Evolutionary conservation across 2,888 invertebrate genomes (phyloP).

Genomic region (Sylvicola cinctus): DNA sequence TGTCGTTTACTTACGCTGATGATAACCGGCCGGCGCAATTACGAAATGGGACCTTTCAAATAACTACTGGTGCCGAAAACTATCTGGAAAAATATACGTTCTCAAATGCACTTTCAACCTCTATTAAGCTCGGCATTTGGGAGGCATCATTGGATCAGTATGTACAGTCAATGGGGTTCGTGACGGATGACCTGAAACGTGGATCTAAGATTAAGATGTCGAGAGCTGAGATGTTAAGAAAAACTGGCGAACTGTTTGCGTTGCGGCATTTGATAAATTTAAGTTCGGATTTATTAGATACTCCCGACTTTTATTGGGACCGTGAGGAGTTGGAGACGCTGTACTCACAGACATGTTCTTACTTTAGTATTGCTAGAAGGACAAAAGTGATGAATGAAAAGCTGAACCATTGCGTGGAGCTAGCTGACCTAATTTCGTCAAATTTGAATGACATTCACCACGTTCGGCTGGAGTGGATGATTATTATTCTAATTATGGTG

Average conservation of each 20-base stretch:
- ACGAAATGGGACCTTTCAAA: slow-evolving; percentile 20
- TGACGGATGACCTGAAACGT: slow-evolving; percentile 57
- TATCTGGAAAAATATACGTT: slow-evolving; percentile 79
- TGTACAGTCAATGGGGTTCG: slow-evolving; percentile 61
- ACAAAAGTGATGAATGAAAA: slow-evolving; percentile 89
- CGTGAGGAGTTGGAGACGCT: slow-evolving; percentile 69
- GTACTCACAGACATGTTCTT: slow-evolving; percentile 61
- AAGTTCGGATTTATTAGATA: slow-evolving; percentile 83
- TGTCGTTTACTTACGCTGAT: slow-evolving; percentile 54
- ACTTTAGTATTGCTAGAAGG: slow-evolving; percentile 66
- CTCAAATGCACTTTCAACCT: slow-evolving; percentile 83
- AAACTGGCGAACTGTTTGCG: slow-evolving; percentile 75
- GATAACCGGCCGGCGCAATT: slow-evolving; percentile 24
- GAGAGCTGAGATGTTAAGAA: slow-evolving; percentile 39
- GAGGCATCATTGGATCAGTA: slow-evolving; percentile 69
- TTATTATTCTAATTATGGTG: slow-evolving; percentile 84
- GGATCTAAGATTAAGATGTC: slow-evolving; percentile 45
- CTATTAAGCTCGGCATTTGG: slow-evolving; percentile 89
- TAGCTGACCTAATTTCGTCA: slow-evolving; percentile 70
- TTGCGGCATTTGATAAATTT: slow-evolving; percentile 78
- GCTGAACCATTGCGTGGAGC: slow-evolving; percentile 79
- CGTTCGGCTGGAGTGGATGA: slow-evolving; percentile 90
- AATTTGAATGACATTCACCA: slow-evolving; percentile 88
- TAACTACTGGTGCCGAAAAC: slow-evolving; percentile 29
- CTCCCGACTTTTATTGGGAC: slow-evolving; percentile 98